Base-by-base conservation (phyloP, 2,797 vertebrate species). In the Galaxias olidus region DNA sequence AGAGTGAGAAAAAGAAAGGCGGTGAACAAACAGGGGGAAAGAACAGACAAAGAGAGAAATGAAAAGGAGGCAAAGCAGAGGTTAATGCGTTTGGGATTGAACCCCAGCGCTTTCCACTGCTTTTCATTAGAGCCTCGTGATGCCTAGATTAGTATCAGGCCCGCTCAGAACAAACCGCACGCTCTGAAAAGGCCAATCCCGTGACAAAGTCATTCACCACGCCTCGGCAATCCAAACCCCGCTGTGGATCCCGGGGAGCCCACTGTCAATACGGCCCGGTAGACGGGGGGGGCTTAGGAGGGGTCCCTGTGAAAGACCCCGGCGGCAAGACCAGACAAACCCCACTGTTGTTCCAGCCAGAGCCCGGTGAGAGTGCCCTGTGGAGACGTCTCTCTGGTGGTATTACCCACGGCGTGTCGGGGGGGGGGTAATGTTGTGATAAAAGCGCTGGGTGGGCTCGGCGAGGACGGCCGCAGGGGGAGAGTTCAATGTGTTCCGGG, bases 141-240 rank as follows among this genome's bases (percentile, higher is more conserved):
- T 12, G 9, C 43, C 45, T 42, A 48, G n/a, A 40, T 19, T 9
- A 19, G 44, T 19, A 48, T 60, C 40, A n/a, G 44, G 2, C 30
- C 48, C 45, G 13, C 45, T 60, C 45, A 48, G 45, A 60, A 60
- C 19, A 60, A 56, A 41, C 19, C 54, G n/a, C 52, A 20, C 50
- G 62, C 66, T 52, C 59, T 50, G n/a, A n/a, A 30, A 50, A 54
- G 60, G 46, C 57, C 56, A 71, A 46, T 55, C 48, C 64, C 51
- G 56, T 46, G 8, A 45, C 53, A 14, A 60, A 55, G 41, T 59
- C 18, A 74, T 63, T 63, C 59, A 44, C 13, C 11, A 30, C 20
- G 54, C 20, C 45, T 50, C 47, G 52, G 9, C 55, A 42, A 68
- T 41, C 50, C 41, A 10, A 30, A 15, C 42, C 51, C 30, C 65